Percentiles rank a stretch among this genome's conserved stretches.
Evolutionary conservation across 1,140 invertebrate genomes (phyloP).

Genomic region (Berghia stephanieae): DNA sequence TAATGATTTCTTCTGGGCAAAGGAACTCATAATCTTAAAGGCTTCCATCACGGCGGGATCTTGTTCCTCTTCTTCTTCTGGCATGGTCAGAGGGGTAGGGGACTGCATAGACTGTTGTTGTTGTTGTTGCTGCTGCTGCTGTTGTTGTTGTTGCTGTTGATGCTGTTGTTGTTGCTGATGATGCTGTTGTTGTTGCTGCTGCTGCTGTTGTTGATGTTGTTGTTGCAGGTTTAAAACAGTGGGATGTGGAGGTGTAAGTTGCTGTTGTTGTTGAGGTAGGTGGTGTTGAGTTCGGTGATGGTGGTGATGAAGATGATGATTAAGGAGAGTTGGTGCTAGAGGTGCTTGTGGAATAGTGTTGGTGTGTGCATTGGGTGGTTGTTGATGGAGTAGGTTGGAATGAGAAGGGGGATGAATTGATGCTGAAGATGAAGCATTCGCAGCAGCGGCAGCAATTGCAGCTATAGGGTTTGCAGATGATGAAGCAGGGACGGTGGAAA

Average conservation of each 20-base stretch:
- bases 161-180: conserved; percentile 12
- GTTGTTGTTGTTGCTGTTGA: conserved; percentile 18
- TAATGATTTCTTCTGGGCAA: conserved; percentile 25
- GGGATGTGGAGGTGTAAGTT: background rate
- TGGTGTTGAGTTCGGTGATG: conserved; percentile 5
- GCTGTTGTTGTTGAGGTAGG: background rate
- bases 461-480: background rate
- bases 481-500: background rate
- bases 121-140: background rate
- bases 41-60: conserved; percentile 24
- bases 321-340: background rate
- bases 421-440: background rate
- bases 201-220: conserved; percentile 2
- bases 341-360: background rate
- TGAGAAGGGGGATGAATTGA: background rate
- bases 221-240: background rate
- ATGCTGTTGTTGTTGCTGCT: background rate
- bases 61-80: conserved; percentile 27
- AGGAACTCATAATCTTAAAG: conserved; percentile 30
- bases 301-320: no score
- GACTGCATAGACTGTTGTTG: background rate
- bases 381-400: background rate
- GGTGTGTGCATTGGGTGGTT: background rate
- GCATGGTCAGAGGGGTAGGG: background rate
- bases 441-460: background rate